Base-by-base conservation (phyloP, 2,113 vertebrate species). In the Talpa occidentalis region DNA sequence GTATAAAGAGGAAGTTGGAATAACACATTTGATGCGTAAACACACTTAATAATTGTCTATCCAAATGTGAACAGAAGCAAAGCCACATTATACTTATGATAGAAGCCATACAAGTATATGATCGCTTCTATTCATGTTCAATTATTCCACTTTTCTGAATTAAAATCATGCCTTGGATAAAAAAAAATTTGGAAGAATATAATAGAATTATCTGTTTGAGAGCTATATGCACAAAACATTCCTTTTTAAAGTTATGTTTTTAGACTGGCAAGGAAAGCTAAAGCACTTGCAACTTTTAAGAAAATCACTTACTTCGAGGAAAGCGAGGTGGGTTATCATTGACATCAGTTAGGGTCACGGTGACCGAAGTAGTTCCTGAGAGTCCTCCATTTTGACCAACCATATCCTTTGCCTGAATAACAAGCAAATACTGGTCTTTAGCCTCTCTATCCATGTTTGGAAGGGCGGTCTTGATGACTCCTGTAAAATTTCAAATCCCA, bases 331-430 rank as follows among this genome's bases (percentile, higher is more conserved):
- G 99, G 92, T 99, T 99, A 97, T 99, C 99, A 3, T 99, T 99
- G 92, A 99, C 99, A 67, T 99, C 99, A 1, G 98, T 99, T 40
- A 99, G 98, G 6, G 99, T 99, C 95, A 99, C 99, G 0, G 99
- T 99, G 88, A 99, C 99, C 0, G 99, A 99, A 0, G 99, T 99
- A 28, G 99, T 99, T 69, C 99, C 99, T 6, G 99, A 99, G 44
- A 99, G 98, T 67, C 99, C 99, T 3, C 99, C 99, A 95, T 99
- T 99, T 98, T 99, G 99, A 54, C 99, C 99, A 91, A 99, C 99
- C 99, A 99, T 99, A 98, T 99, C 99, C 97, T 99, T 99, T 96
- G 99, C 99, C 98, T 99, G 99, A 98, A 99, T 99, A 96, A 99
- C 99, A 35, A 99, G 97, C 28, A 99, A 98, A 59, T 99, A 99